Base-by-base conservation (phyloP, 2,888 invertebrate species). In the Tridacna gigas region DNA sequence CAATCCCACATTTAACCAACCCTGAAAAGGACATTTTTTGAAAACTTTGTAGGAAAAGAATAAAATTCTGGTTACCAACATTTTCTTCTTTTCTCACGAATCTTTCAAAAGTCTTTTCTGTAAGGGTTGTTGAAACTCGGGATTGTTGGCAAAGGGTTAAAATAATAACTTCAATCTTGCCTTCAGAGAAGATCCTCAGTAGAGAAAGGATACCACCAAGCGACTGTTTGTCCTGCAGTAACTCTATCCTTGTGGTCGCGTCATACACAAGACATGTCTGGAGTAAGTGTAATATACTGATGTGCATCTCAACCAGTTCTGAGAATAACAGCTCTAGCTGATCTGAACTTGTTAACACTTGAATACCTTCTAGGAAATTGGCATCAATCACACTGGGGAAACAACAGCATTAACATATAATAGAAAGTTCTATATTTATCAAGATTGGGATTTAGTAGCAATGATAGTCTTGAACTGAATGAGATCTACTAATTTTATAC, bases 291-390 rank as follows among this genome's bases (percentile, higher is more conserved):
- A 93, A 74, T 5, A 93, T 88, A 47, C 89, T 84, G 48, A 85
- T 81, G 78, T 93, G 92, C 90, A 94, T 91, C 45, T 88, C 86
- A 60, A 94, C 83, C n/a, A 93, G 87, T 80, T 93, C 92, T 25
- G 89, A 83, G 84, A 93, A 91, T n/a, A 91, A 90, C 75, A 93
- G 80, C 60, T 91, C 90, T 63, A 88, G 86, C 84, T 90, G 92
- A 22, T 88, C 84, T n/a, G 82, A 78, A 56, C 80, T 77, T 11
- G 83, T 80, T 1, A 82, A 86, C 12, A 79, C 83, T 69, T 88
- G 83, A 77, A 93, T 87, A 73, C 91, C 90, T 65, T 93, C 92
- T 48, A 94, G 84, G 67, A 92, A 88, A 15, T 83, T 85, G 0
- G 91, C 90, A 85, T 92, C 92, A 22, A 93, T 79, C 88, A 93